Base-by-base conservation (phyloP, 2,888 invertebrate species). In the Nephrocerus scutellatus region DNA sequence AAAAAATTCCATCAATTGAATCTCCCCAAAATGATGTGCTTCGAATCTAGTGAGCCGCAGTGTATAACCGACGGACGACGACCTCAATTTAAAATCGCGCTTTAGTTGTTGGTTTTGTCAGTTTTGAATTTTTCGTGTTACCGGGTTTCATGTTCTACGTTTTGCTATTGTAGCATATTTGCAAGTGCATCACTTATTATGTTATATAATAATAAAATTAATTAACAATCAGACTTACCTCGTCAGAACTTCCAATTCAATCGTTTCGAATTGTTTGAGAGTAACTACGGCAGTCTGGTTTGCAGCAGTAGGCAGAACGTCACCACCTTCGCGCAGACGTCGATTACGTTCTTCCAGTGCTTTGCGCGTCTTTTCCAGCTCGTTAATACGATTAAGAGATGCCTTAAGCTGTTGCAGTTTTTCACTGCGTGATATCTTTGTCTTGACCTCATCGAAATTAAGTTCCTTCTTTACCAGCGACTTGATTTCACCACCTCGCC, bases 211-310 rank as follows among this genome's bases (percentile, higher is more conserved):
- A 39, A 12, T n/a, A 34, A 12, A 32, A 14, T n/a, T 36, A 32
- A 8, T 32, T 36, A 43, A 9, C 25, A 34, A 21, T 49, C 29
- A 19, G 33, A 41, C 51, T 68, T 64, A 84, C 83, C 86, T 86
- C 47, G 75, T 70, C 42, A 80, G 75, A 57, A 87, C 75, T 72
- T 85, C 84, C 62, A 88, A 68, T 68, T 85, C 77, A 59, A 88
- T 80, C 25, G 78, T 77, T 52, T 80, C 78, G 55, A 86, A 86
- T 57, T 77, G 74, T 59, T 80, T 74, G 28, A 81, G 68, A 68
- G 77, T 73, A 21, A 67, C 43, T 4, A 47, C 48, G 14, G 53
- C 46, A 1, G 49, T 16, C 8, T 48, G 42, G 19, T 55, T 47
- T 33, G 60, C 59, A 7, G 52, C 39, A 7, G 57, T 52, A 10